Percentiles rank a stretch among this genome's conserved stretches.
These are phyloP conservation scores for Patiria pectinifera DNA, from an alignment of 53 echinoderm and acorn worm genomes.

Conservation along the genomic window DNA sequence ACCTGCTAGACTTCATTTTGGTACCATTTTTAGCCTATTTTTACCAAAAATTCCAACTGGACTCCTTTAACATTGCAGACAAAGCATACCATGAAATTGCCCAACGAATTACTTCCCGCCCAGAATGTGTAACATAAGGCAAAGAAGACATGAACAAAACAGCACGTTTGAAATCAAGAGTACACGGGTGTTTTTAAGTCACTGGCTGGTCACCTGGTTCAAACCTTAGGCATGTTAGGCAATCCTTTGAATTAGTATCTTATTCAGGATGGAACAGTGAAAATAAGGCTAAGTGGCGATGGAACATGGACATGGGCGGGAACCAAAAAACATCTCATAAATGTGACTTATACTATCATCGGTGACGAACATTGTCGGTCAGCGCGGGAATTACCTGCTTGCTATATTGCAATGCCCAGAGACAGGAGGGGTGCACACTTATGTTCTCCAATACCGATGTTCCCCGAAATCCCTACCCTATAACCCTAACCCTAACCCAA, in stretches of 20 bases:
- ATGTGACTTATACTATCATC: constrained; percentile 71
- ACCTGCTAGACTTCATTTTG: background rate
- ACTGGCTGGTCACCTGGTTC: constrained; percentile 26
- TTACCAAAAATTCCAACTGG: background rate
- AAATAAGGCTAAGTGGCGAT: constrained; percentile 77
- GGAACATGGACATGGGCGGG: constrained; percentile 70
- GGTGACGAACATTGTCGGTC: constrained; percentile 65
- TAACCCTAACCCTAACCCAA: too few relatives aligned
- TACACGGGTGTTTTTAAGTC: constrained; percentile 73
- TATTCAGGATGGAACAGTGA: constrained; percentile 56
- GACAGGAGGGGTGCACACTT: too few relatives aligned
- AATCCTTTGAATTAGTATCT: constrained; percentile 52
- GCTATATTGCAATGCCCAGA: too few relatives aligned
- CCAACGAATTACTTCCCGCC: constrained; percentile 49
- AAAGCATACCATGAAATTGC: constrained; percentile 72
- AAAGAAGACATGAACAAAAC: constrained; percentile 59
- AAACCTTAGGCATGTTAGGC: constrained; percentile 1
- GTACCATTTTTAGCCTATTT: background rate
- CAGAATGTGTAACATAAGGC: constrained; percentile 27
- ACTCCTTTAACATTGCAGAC: constrained; percentile 53
- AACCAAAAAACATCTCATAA: constrained; percentile 67
- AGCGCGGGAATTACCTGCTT: constrained; percentile 71
- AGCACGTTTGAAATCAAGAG: constrained; percentile 40
- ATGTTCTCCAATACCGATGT: too few relatives aligned
- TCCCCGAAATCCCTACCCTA: too few relatives aligned